A percentile compares a stretch with the other conserved stretches of the same genome.
Evolutionary conservation across 2,113 vertebrate genomes (phyloP).

Genomic region (Pampusana beccarii): DNA sequence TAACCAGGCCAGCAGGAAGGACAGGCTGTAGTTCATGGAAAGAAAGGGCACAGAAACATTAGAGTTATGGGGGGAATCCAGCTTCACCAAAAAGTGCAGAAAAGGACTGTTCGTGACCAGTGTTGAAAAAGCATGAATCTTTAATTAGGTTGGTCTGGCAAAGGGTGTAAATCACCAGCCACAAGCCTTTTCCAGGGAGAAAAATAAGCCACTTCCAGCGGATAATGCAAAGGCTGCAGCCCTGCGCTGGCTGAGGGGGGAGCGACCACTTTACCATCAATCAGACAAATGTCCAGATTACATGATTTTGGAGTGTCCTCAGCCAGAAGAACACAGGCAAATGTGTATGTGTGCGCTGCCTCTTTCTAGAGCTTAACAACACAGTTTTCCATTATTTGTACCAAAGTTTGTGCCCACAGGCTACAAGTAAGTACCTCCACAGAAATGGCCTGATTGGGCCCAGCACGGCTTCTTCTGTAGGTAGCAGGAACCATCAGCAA

Average conservation of each 20-base stretch:
- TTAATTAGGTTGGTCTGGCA: not conserved
- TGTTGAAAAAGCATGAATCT: not conserved
- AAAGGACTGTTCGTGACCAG: not conserved
- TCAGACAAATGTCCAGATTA: not conserved
- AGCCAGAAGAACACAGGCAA: not conserved
- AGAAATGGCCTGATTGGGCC: not conserved
- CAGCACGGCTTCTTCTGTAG: not conserved
- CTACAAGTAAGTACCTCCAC: not conserved
- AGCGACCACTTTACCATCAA: not conserved
- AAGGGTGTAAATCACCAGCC: not conserved
- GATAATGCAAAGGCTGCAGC: not conserved
- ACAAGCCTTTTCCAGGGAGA: not conserved
- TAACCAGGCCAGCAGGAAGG: not conserved
- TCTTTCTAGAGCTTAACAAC: not conserved
- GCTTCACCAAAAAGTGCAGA: not conserved
- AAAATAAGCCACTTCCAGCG: not conserved
- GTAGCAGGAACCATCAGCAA: not conserved
- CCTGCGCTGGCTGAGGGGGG: not conserved
- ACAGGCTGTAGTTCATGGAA: not conserved
- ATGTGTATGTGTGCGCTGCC: not conserved
- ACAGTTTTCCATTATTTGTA: not conserved
- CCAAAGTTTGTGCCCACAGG: not conserved
- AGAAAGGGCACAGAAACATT: not conserved
- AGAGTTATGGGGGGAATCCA: not conserved
- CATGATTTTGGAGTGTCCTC: not conserved